Conservation (phyloP, 35 echinoderm and acorn worm genomes). For the Holothuria glaberrima region DNA sequence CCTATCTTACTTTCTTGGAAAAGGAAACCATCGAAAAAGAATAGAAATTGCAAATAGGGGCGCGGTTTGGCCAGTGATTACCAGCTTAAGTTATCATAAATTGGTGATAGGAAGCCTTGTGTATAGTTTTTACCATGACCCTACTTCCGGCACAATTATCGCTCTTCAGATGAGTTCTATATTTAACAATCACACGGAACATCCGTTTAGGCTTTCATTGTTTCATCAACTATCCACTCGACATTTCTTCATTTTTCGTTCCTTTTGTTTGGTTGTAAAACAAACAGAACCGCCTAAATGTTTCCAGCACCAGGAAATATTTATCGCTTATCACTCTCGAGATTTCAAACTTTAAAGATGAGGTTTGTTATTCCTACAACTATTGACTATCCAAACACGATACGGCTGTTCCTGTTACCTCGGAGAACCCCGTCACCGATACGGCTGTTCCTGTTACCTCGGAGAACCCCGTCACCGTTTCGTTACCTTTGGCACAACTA, state of each 20-base stretch:
- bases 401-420: constrained; percentile 17
- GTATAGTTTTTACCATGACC: no score
- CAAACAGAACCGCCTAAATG: constrained; percentile 48
- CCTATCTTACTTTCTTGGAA: no score
- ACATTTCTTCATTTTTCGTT: constrained; percentile 31
- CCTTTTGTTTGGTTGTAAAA: constrained; percentile 48
- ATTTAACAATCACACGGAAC: constrained; percentile 17
- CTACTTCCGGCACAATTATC: no score
- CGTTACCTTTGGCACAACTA: constrained; percentile 32
- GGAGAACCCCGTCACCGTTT: constrained; percentile 15
- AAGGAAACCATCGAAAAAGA: no score
- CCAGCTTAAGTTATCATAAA: no score
- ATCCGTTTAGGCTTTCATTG: constrained; percentile 37
- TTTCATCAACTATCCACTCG: constrained; percentile 38
- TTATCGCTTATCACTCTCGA: constrained; percentile 6
- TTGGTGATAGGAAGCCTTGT: no score
- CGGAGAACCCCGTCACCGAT: background rate
- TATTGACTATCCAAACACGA: constrained; percentile 40
- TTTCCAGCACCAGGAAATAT: constrained; percentile 35
- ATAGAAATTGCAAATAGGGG: no score
- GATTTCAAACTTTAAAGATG: background rate
- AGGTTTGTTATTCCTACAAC: constrained; percentile 11
- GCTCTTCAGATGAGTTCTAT: no score
- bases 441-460: constrained; percentile 16
- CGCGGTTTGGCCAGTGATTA: no score